Evolutionary conservation across 2,797 vertebrate genomes (phyloP), one percentile per base, ranked within the genome.

Genomic region (Ispidina lecontei): DNA sequence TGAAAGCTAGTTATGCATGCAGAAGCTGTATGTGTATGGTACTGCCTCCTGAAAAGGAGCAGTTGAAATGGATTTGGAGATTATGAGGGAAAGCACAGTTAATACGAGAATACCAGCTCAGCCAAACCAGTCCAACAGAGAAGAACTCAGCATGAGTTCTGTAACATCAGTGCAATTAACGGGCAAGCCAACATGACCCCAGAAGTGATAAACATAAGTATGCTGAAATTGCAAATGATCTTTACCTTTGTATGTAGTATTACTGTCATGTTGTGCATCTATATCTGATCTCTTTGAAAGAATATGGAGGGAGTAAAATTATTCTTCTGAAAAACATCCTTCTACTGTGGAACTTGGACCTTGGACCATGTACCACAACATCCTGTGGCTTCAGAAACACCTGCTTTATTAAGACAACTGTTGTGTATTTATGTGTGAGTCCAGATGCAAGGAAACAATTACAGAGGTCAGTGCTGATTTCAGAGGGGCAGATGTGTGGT

Each of bases 11-110:
- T 49, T 93, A 47, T 14, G 14, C 26, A 51, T 77, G 44, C 65
- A 87, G 58, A 68, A 89, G 14, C n/a, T 67, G 1, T 49, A 16
- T 14, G 22, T 41, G 43, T 28, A 20, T 52, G 18, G 12, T 73
- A 46, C 9, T 96, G 62, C 29, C 43, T 71, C 29, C 73, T 54
- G 79, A 70, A 92, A 95, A 89, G 23, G 54, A 93, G 41, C 69
- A 92, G 54, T 23, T 91, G 58, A 43, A 87, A 77, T 74, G 26
- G 58, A 77, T 94, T 92, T 85, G 37, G 65, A 68, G 51, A 54
- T 92, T 39, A 39, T 17, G 43, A 77, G 49, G 19, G 28, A 80
- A 78, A 69, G 37, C 4, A 1, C 51, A 62, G 46, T 58, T 52
- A 31, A 26, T 65, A 23, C 58, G 77, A 88, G 37, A 64, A 78